These are phyloP conservation scores for Spheniscus humboldti DNA, from an alignment of 2,797 vertebrate species.

Conservation along the genomic window DNA sequence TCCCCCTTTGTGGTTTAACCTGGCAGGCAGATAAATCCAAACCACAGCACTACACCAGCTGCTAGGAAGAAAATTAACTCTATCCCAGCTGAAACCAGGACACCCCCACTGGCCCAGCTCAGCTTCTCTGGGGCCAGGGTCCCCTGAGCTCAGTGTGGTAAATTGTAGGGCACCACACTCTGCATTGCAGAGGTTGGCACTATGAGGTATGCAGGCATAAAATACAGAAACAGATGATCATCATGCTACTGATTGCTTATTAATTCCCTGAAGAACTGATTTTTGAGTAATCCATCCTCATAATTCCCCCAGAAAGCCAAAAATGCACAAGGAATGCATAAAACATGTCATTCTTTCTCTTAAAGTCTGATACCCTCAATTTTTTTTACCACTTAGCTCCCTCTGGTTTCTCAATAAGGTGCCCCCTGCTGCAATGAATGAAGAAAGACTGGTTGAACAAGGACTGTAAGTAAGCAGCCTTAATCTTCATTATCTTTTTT, in stretches of 20 bases:
- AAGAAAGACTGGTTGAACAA: neutral
- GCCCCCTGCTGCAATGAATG: neutral
- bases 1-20: too few relatives aligned
- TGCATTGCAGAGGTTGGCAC: neutral
- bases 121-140: neutral
- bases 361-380: rapidly evolving
- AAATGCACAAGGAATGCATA: neutral
- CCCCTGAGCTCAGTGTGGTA: rapidly evolving
- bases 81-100: too few relatives aligned
- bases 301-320: neutral
- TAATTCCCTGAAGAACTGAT: neutral
- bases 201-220: neutral
- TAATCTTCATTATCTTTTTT: neutral
- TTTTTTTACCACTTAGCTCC: too few relatives aligned
- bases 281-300: neutral
- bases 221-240: neutral
- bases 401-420: neutral
- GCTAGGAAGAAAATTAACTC: too few relatives aligned
- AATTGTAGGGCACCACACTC: too few relatives aligned
- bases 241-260: neutral
- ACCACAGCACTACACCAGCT: too few relatives aligned
- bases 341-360: neutral
- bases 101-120: neutral
- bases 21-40: too few relatives aligned
- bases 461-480: neutral